Base-by-base conservation (phyloP, 2,113 vertebrate genomes). In the Neoarius graeffei region DNA sequence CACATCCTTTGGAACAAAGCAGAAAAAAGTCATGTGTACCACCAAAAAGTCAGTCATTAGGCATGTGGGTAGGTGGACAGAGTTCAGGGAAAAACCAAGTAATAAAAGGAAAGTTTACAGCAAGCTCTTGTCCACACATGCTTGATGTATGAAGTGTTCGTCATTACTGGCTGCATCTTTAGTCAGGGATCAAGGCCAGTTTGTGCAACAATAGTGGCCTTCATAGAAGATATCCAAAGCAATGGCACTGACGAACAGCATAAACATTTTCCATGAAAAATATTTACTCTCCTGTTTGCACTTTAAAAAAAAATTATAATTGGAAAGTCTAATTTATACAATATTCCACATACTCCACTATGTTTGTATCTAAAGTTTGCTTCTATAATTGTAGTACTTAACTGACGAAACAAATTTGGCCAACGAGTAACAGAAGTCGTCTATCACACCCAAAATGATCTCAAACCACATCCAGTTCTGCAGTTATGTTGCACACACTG, bases 1-100 rank as follows among this genome's bases (percentile, higher is more conserved):
- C n/a, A 60, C 67, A 85, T 79, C 35, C 48, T 60, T 54, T 76
- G 59, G 6, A 73, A 13, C 17, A 27, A 27, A n/a, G 23, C n/a
- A 10, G 25, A 20, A 35, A 35, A 35, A 25, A 35, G 4, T 30
- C 17, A 52, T 25, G 62, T 64, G 35, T 48, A 35, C 35, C 35
- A 52, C 84, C 71, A 50, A n/a, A 57, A 25, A 20, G 20, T 8
- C 42, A 7, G 19, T 30, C n/a, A 35, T 27, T 42, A 81, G 66
- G 66, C 5, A 82, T 1, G 57, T 23, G 80, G 57, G 35, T 80
- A 88, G 80, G 84, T 83, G 17, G 30, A 76, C 50, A 1, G 64
- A 79, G 81, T 86, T 86, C 66, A 60, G 73, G 30, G 85, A 85
- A 86, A 87, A 81, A 27, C 56, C 56, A 20, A 25, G 80, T 25